Conservation (phyloP, 2,113 vertebrate genomes). For the sheep (Ovis aries) region DNA sequence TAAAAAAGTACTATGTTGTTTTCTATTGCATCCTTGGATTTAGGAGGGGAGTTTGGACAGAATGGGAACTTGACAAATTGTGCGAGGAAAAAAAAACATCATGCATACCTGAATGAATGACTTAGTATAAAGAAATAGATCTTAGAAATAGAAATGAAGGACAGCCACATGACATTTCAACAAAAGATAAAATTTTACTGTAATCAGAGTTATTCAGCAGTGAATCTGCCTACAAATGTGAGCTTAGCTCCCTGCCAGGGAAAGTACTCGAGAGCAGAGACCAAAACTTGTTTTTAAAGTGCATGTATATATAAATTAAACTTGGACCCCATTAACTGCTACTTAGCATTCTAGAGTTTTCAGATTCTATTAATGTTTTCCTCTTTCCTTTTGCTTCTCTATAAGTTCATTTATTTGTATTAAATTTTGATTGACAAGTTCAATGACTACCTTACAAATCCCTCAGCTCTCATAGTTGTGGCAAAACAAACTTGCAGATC, state of each 20-base stretch:
- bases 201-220: not conserved
- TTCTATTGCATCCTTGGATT: not conserved
- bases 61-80: not conserved
- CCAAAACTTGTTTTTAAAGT: not conserved
- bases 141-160: not conserved
- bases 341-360: not conserved
- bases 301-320: not conserved
- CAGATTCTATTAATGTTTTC: not conserved
- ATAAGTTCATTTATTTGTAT: not conserved
- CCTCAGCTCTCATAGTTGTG: not conserved
- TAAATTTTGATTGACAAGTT: slow-evolving; percentile 30
- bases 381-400: not conserved
- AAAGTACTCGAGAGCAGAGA: not conserved
- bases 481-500: not conserved
- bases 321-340: not conserved
- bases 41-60: not conserved
- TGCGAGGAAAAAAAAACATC: not conserved
- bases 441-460: slow-evolving; percentile 1
- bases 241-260: not conserved
- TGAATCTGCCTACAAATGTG: not conserved
- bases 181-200: not conserved
- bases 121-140: not conserved
- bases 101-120: not conserved
- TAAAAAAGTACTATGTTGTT: not conserved
- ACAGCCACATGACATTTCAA: not conserved